Percentiles rank a stretch among this genome's conserved stretches.
Evolutionary conservation across 2,113 vertebrate genomes (phyloP).

Genomic region (Rousettus leschenaultii): DNA sequence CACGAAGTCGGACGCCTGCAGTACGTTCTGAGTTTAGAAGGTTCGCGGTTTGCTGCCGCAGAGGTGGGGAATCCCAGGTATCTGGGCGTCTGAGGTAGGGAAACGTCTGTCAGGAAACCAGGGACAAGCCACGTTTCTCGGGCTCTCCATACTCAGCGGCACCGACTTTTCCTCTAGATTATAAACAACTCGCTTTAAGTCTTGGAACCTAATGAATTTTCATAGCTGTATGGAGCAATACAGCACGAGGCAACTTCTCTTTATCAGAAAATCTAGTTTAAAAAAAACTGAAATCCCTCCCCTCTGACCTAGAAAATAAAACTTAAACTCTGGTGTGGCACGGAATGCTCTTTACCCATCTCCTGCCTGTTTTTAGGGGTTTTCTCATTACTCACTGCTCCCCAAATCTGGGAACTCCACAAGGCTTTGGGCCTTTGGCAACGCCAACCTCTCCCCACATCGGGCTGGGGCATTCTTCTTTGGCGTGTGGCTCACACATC

Average conservation of each 20-base stretch:
- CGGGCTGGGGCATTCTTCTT: background rate
- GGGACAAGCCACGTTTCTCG: background rate
- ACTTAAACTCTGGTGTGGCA: background rate
- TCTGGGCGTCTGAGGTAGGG: background rate
- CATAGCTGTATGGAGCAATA: background rate
- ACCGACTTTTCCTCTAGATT: background rate
- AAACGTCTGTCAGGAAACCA: background rate
- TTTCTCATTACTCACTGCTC: background rate
- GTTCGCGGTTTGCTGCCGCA: background rate
- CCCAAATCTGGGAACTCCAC: background rate
- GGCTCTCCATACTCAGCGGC: background rate
- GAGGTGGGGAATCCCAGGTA: background rate
- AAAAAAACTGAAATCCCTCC: background rate
- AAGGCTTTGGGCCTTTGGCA: background rate
- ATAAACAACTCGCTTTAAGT: background rate
- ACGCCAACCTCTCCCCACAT: background rate
- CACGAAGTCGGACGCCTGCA: background rate
- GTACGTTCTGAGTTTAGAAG: background rate
- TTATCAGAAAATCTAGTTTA: background rate
- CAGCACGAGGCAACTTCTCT: background rate
- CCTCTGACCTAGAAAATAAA: background rate
- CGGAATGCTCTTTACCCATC: background rate
- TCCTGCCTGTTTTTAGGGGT: background rate
- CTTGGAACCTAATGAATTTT: too few relatives aligned
- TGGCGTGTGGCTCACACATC: background rate